phyloP scores from a whole-genome alignment of 2,113 vertebrate species.

The Petromus typicus region DNA sequence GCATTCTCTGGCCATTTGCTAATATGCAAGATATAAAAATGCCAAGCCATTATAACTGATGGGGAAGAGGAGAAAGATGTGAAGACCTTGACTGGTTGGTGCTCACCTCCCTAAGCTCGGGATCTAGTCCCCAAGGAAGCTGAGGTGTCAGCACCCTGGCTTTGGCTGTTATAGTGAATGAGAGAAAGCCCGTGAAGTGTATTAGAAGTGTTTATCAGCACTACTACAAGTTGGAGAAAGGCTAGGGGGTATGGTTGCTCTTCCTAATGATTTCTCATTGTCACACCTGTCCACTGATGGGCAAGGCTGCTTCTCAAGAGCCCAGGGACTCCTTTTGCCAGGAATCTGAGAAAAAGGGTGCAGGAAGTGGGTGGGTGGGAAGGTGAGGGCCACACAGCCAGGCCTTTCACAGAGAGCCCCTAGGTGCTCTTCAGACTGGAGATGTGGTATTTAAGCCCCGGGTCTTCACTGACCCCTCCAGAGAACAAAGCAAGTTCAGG shows the following conservation, averaged over 20 bases:
- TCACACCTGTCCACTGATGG: background rate
- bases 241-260: background rate
- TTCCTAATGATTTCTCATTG: background rate
- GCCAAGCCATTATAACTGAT: background rate
- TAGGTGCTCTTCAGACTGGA: background rate
- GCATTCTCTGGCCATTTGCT: background rate
- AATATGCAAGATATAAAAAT: background rate
- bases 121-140: background rate
- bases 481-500: background rate
- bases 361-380: no score
- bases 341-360: background rate
- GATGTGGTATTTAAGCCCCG: fast-evolving
- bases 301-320: background rate
- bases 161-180: background rate
- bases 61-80: background rate
- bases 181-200: background rate
- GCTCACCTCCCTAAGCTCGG: background rate
- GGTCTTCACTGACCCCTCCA: background rate
- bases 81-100: background rate
- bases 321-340: background rate
- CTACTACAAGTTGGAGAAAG: background rate
- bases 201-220: background rate
- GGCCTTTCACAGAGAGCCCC: background rate
- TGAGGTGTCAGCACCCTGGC: background rate
- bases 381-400: fast-evolving